Base-by-base conservation (phyloP, 2,113 vertebrate species). In the Pterocles orientalis region DNA sequence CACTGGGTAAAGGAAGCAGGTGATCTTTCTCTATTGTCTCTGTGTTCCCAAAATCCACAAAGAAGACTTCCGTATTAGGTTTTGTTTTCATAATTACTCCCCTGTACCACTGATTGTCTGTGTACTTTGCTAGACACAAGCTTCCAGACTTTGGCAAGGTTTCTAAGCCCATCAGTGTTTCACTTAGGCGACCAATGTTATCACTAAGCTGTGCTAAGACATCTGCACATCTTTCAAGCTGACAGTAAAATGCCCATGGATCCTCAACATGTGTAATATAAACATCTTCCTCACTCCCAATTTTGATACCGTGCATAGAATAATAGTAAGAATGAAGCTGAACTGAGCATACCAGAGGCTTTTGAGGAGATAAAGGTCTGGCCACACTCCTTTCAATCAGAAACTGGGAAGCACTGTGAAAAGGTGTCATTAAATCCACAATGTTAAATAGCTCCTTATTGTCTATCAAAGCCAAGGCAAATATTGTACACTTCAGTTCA, bases 11-110 rank as follows among this genome's bases (percentile, higher is more conserved):
- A 41, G 98, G 98, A 85, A 99, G 97, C 79, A 99, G 69, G 61
- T 98, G 93, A 19, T 98, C 97, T 56, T 95, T 94, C 21, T 97
- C 95, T 57, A 99, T 92, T 36, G 96, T 75, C 58, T 98, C 96
- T 17, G 97, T 98, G 94, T 99, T 98, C 3, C 99, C 99, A 93
- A 99, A 99, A 97, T 99, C 99, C 90, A 99, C 99, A 98, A 99
- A 99, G 64, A 99, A 98, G 31, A 99, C 97, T 54, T 97, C 76
- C 25, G 94, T 90, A 5, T 80, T 96, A 19, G 98, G 98, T 3
- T 97, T 95, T 92, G 92, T 95, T 81, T 97, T 97, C 53, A 82
- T 97, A 77, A 99, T 97, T 51, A 98, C 90, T 33, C 98, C 99
- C 73, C 99, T 98, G 45, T 99, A 99, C 99, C 99, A 99, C 33